Evolutionary conservation across 2,113 vertebrate genomes (phyloP).

Genomic region (Lagenorhynchus albirostris): DNA sequence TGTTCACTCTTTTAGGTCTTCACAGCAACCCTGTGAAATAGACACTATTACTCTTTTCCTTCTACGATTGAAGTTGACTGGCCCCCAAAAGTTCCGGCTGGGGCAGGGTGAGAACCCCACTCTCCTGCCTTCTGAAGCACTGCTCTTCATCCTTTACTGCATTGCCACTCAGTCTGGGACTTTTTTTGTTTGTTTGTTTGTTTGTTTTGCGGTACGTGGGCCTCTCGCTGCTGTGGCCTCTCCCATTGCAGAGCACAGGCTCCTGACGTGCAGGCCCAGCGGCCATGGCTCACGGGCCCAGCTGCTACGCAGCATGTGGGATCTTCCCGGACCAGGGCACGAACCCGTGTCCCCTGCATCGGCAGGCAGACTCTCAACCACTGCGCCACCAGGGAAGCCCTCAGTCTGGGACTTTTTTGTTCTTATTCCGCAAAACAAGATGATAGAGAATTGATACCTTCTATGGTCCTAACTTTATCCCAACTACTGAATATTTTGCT

Average conservation of each 20-base stretch:
- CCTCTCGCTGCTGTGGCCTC: too few relatives aligned
- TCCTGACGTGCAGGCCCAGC: too few relatives aligned
- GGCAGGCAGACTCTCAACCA: too few relatives aligned
- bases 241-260: too few relatives aligned
- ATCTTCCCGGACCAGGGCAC: too few relatives aligned
- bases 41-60: neutral
- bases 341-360: too few relatives aligned
- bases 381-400: too few relatives aligned
- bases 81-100: neutral
- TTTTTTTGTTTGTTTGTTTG: neutral
- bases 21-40: neutral
- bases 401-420: neutral
- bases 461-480: neutral
- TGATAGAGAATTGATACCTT: neutral
- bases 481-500: neutral
- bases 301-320: too few relatives aligned
- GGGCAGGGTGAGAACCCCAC: neutral
- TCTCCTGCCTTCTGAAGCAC: neutral
- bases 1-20: neutral
- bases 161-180: neutral
- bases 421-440: neutral
- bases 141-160: accelerated
- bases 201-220: too few relatives aligned
- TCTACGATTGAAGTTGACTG: neutral
- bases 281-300: too few relatives aligned